Conservation (phyloP, 53 echinoderm and acorn worm species). For the Apostichopus leukothele region DNA sequence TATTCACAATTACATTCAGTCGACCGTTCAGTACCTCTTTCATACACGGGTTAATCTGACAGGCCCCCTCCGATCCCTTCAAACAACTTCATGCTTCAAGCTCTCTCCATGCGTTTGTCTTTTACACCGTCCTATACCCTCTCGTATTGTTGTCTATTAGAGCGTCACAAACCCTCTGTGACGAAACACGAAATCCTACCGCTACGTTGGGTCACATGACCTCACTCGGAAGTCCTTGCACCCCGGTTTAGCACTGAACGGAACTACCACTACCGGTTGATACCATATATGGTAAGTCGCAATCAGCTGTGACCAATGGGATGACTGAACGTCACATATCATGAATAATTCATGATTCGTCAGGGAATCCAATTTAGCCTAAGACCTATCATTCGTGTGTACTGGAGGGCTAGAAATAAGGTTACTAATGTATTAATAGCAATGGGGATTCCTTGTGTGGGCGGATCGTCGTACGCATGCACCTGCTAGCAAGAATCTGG, state of each 20-base stretch:
- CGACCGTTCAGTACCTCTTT: no score
- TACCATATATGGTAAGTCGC: slow-evolving; percentile 17
- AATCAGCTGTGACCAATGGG: slow-evolving; percentile 36
- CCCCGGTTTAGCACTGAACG: neutral
- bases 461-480: slow-evolving; percentile 6
- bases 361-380: neutral
- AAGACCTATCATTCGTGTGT: neutral
- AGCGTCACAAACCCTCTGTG: neutral
- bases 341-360: slow-evolving; percentile 17
- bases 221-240: neutral
- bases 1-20: no score
- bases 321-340: slow-evolving; percentile 17
- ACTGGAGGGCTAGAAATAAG: neutral
- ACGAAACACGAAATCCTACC: neutral
- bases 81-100: no score
- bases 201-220: slow-evolving; percentile 28
- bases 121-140: neutral
- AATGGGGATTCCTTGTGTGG: slow-evolving; percentile 40
- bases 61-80: no score
- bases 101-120: no score
- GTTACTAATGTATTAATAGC: slow-evolving; percentile 16
- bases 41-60: no score
- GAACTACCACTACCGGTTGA: slow-evolving; percentile 37
- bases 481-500: neutral
- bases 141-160: neutral